Percentiles rank a stretch among this genome's conserved stretches.
phyloP scores from a whole-genome alignment of 1,140 invertebrate species.

The Leptonema lineaticorne region DNA sequence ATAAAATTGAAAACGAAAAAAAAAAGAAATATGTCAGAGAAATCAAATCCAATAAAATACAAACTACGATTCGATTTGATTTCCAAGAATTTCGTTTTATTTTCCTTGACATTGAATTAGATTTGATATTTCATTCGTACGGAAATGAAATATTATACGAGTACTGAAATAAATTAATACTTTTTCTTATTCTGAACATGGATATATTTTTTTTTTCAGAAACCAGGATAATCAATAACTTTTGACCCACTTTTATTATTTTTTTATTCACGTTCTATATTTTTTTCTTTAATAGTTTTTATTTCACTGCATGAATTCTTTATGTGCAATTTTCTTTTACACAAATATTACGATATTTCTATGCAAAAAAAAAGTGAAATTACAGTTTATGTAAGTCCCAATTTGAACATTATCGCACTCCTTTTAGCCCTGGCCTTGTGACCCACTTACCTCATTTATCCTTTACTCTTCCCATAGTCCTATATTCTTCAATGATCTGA shows the following conservation, averaged over 20 bases:
- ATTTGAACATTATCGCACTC: too few species aligned
- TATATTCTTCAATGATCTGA: neutral
- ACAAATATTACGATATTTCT: neutral
- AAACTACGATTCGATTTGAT: too few species aligned
- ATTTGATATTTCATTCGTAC: too few species aligned
- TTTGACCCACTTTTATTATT: slow-evolving; percentile 17
- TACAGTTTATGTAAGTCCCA: neutral
- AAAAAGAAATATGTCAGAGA: too few species aligned
- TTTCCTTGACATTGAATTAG: too few species aligned
- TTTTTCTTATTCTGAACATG: too few species aligned
- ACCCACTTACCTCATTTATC: slow-evolving; percentile 23
- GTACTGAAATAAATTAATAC: too few species aligned
- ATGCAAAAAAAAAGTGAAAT: neutral
- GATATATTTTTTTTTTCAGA: too few species aligned
- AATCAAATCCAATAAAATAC: too few species aligned
- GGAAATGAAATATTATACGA: too few species aligned
- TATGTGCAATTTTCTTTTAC: neutral
- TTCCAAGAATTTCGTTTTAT: too few species aligned
- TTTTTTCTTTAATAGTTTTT: neutral
- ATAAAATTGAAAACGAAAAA: too few species aligned
- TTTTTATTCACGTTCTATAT: neutral
- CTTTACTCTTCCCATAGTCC: neutral
- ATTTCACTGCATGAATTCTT: neutral
- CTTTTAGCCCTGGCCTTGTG: slow-evolving; percentile 23
- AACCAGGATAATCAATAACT: slow-evolving; percentile 22